phyloP scores from a whole-genome alignment of 2,797 vertebrate genomes.

The Chrosomus eos region DNA sequence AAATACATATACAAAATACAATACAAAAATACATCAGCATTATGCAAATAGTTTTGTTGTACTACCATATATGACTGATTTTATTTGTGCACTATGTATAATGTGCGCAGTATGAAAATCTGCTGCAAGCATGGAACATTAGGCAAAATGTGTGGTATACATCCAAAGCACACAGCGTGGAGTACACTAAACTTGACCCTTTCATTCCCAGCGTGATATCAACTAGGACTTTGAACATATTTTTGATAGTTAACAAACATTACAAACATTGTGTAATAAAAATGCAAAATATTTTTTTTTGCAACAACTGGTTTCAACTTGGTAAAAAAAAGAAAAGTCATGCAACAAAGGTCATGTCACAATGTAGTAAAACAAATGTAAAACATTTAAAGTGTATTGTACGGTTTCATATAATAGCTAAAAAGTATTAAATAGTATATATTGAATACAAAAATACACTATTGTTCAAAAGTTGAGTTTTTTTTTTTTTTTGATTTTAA shows the following conservation, averaged over 20 bases:
- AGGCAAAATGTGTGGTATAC: background rate
- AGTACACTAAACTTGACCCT: background rate
- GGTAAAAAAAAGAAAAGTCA: background rate
- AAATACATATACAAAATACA: no score
- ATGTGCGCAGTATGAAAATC: background rate
- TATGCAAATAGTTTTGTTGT: background rate
- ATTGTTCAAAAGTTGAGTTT: no score
- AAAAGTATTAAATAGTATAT: background rate
- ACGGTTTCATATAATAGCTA: background rate
- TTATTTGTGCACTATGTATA: background rate
- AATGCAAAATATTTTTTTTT: background rate
- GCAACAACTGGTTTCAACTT: background rate
- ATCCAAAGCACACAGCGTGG: background rate
- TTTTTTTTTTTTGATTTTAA: no score
- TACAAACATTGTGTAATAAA: background rate
- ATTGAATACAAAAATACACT: background rate
- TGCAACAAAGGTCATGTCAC: background rate
- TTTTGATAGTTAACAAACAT: background rate
- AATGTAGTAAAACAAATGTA: background rate
- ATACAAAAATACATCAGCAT: no score
- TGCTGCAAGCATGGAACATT: background rate
- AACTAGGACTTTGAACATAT: background rate
- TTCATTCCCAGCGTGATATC: background rate
- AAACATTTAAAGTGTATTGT: background rate
- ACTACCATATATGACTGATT: background rate